Conservation (phyloP, 1,140 invertebrate species). For the Heliconius hermathena region DNA sequence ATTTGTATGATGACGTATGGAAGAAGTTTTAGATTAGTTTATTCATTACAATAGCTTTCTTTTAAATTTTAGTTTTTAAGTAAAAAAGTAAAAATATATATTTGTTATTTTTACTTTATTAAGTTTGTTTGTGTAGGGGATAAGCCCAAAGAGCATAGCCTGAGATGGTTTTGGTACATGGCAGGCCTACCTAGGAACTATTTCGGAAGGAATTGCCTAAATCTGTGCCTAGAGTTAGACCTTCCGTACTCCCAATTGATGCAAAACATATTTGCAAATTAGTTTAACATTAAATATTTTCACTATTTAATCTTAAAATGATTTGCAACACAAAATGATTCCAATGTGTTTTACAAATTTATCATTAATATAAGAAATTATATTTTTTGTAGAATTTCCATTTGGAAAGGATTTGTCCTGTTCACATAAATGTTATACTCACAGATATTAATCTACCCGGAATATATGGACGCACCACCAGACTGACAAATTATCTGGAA, state of each 20-base stretch:
- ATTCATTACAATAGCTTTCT: no score
- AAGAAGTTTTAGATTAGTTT: neutral
- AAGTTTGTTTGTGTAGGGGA: no score
- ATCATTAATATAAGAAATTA: neutral
- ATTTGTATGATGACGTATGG: neutral
- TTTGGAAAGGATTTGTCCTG: neutral
- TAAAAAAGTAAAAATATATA: no score
- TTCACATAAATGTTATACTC: neutral
- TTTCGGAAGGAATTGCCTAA: no score
- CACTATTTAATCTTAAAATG: neutral
- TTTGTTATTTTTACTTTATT: no score
- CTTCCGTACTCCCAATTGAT: no score
- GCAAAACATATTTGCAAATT: no score
- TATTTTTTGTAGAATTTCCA: neutral
- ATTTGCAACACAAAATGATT: neutral
- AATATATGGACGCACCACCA: slow-evolving; percentile 33
- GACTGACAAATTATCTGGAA: slow-evolving; percentile 50
- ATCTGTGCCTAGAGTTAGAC: no score
- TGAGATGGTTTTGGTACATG: no score
- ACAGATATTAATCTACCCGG: slow-evolving; percentile 36
- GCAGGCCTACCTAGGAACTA: no score
- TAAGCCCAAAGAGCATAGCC: no score
- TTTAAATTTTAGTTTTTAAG: no score
- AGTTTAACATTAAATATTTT: neutral
- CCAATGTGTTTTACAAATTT: neutral